Evolutionary conservation across 2,888 invertebrate species (phyloP), one percentile per base, ranked within the genome.

Genomic region (Mythimna albipuncta): DNA sequence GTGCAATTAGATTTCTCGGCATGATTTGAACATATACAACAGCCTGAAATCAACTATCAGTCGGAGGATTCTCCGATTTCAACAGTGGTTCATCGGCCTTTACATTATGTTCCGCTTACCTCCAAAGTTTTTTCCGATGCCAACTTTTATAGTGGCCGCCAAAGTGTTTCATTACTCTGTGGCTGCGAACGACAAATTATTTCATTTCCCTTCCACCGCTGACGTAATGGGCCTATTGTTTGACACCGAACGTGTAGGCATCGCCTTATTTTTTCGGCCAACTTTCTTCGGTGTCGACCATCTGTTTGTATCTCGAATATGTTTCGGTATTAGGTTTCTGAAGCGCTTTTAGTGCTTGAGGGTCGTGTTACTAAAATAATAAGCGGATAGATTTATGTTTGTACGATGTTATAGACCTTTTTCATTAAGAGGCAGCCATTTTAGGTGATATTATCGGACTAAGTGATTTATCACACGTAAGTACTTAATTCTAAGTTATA

Each of bases 151-250:
- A 41, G 4, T 41, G n/a, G 1, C 41, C 21, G 1, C 41, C 9
- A 7, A 21, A 4, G 2, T 7, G 7, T 41, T 1, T 41, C 16
- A 6, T 0, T 21, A 11, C 38, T 61, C 61, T 61, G 21, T 61
- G 41, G 80, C 71, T 71, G 75, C 73, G 67, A 69, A 81, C 84
- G 89, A 90, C 88, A 82, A 59, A 82, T 82, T 77, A 80, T 82
- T 83, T 75, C 72, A 82, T 85, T 82, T 85, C 73, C 77, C 64
- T 55, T 57, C 75, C 59, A 54, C 70, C 38, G 64, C 58, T 76
- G 64, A 68, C 67, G 74, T 86, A 82, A 82, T 76, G 74, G 59
- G 19, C 62, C 72, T 71, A 82, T 86, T 84, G 85, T 82, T 86
- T 84, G 74, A 74, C 68, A 64, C 59, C 59, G 47, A 75, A 74